Base-by-base conservation (phyloP, 2,888 invertebrate species). In the Ectemnius continuus region DNA sequence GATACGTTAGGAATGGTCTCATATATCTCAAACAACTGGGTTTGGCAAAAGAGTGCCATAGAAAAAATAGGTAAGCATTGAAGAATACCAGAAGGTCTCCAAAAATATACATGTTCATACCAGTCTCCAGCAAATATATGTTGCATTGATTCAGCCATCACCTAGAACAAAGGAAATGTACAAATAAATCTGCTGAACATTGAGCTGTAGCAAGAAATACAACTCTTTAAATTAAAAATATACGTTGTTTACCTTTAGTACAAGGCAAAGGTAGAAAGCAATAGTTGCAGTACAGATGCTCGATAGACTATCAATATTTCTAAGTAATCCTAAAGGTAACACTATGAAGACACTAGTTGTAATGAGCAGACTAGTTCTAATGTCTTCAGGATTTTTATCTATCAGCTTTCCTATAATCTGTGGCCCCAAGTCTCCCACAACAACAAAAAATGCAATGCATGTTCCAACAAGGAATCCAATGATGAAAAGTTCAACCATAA, bases 401-500 rank as follows among this genome's bases (percentile, higher is more conserved):
- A 97, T 93, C 84, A 96, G 92, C 90, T 97, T 96, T 0, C 96
- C 94, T 18, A 98, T 92, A 71, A 99, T 97, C 87, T 96, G 96
- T 18, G 99, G 99, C 0, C 98, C 98, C 60, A 99, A 92, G 90
- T 99, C 99, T 0, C 99, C 99, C 80, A 99, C 97, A n/a, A 99
- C 97, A 18, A 99, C 98, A 91, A 98, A 97, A 91, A 97, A 99
- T 4, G 99, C 98, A 67, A 99, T 96, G 85, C 98, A 97, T 0
- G 98, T 98, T 11, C 99, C 99, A 91, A 99, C 93, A 63, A 99
- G 93, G 87, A 98, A 97, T 0, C 98, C 97, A 85, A 99, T 97
- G 81, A 98, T 97, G 79, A 98, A 96, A 11, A 99, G 91, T 91
- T 99, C 99, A 0, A 97, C 97, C 0, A 95, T 92, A 76, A 98